Conservation (phyloP, 2,797 vertebrate genomes). For the Euphonia xanthogaster region DNA sequence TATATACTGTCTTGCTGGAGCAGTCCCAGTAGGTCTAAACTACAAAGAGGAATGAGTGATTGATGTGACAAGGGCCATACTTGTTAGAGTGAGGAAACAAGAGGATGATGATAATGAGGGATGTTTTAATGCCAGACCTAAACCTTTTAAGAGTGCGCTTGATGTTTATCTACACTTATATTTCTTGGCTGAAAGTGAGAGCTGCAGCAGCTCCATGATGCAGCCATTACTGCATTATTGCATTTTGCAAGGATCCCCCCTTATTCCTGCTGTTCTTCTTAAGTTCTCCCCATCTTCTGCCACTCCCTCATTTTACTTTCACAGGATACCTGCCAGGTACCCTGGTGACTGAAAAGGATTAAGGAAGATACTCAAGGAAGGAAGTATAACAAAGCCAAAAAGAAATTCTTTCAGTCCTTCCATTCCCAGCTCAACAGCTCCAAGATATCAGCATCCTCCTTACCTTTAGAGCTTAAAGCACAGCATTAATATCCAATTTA, state of each 20-base stretch:
- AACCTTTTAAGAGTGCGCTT: neutral
- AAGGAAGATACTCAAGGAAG: neutral
- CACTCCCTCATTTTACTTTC: neutral
- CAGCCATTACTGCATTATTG: neutral
- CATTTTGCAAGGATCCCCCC: neutral
- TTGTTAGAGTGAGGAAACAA: neutral
- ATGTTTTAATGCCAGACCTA: neutral
- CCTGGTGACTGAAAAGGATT: neutral
- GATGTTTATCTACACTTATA: neutral
- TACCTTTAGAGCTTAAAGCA: neutral
- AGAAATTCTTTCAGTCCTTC: neutral
- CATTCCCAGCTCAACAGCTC: neutral
- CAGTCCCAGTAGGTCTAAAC: neutral
- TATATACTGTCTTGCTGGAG: neutral
- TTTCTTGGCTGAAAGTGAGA: neutral
- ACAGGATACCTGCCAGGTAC: neutral
- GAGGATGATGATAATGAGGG: neutral
- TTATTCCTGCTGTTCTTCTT: neutral
- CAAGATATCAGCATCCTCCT: conserved; percentile 32
- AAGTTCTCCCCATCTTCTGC: neutral
- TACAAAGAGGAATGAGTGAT: neutral
- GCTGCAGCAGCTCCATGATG: neutral
- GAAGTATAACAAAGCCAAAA: neutral
- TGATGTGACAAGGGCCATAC: neutral
- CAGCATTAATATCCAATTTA: conserved; percentile 47